Evolutionary conservation across 1,140 invertebrate species (phyloP).

Genomic region (Eurosta solidaginis): DNA sequence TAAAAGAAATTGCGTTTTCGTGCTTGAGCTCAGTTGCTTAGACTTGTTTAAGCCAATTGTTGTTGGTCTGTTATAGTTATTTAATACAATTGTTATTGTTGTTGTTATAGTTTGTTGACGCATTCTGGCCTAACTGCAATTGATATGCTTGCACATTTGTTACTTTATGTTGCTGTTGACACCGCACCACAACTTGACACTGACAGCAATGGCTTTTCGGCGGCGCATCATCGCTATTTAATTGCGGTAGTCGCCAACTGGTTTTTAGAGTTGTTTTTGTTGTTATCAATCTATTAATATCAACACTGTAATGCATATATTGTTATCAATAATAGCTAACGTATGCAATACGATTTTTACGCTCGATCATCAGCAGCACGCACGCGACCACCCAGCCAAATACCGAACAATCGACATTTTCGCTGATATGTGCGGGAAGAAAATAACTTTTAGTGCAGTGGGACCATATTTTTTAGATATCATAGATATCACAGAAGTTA

Average conservation of each 20-base stretch:
- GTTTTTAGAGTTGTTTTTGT: background rate
- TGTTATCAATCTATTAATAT: background rate
- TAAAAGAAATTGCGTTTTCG: constrained; percentile 7
- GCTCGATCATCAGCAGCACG: background rate
- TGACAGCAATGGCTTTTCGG: background rate
- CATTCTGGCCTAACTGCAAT: background rate
- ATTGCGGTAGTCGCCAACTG: background rate
- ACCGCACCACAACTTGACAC: background rate
- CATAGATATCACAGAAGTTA: too few species aligned
- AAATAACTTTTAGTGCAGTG: too few species aligned
- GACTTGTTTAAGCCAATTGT: background rate
- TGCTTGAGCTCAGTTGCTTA: background rate
- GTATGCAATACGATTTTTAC: background rate
- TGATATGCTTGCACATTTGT: background rate
- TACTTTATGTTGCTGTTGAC: background rate
- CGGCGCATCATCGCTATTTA: background rate
- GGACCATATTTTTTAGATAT: too few species aligned
- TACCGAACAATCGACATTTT: too few species aligned
- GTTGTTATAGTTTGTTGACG: background rate
- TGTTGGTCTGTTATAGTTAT: background rate
- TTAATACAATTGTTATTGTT: background rate
- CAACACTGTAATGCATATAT: background rate
- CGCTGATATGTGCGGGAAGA: too few species aligned
- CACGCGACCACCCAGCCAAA: too few species aligned
- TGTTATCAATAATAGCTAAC: constrained; percentile 16